Evolutionary conservation across 2,797 vertebrate species (phyloP), one percentile per base, ranked within the genome.

Genomic region (Semaprochilodus insignis): DNA sequence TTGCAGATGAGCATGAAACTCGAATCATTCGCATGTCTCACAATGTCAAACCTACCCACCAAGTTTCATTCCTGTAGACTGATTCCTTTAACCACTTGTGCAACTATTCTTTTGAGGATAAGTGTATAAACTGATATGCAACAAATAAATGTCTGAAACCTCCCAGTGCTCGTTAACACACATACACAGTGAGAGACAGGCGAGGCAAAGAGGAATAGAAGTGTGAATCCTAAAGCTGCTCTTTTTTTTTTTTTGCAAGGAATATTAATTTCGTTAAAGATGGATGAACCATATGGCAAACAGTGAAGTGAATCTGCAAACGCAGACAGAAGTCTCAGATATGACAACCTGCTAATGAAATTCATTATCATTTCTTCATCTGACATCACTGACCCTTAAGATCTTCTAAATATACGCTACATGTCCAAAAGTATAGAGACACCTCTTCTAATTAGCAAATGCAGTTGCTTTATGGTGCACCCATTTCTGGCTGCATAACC

Each of bases 191-290:
- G 44, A 60, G 17, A 77, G 16, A 71, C 11, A 23, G 13, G 62
- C 14, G 4, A 73, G n/a, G 3, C 16, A 74, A 55, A 55, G 4
- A 21, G 70, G 15, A 73, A 34, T 13, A 27, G 48, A 44, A 70
- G 15, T 48, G 44, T 48, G 44, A 48, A 48, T 10, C 44, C 11
- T 1, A 48, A 48, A 48, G 11, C 67, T 70, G 59, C 59, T 25
- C 59, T 27, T 62, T 62, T 52, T 52, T 27, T 62, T 62, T 52
- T 52, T 8, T 62, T 13, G 59, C 6, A 3, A 27, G 23, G 59
- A 59, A 59, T 27, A 62, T 62, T 27, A 25, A 27, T 63, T 63
- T 16, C 40, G n/a, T 48, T 59, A 23, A 74, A n/a, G 72, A 74
- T 59, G 54, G 31, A 27, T 51, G 34, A 25, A 48, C 19, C 67